A percentile compares a stretch with the other conserved stretches of the same genome.
These are phyloP conservation scores for Ormyrus rosae DNA, from an alignment of 2,888 invertebrate genomes.

Conservation along the genomic window DNA sequence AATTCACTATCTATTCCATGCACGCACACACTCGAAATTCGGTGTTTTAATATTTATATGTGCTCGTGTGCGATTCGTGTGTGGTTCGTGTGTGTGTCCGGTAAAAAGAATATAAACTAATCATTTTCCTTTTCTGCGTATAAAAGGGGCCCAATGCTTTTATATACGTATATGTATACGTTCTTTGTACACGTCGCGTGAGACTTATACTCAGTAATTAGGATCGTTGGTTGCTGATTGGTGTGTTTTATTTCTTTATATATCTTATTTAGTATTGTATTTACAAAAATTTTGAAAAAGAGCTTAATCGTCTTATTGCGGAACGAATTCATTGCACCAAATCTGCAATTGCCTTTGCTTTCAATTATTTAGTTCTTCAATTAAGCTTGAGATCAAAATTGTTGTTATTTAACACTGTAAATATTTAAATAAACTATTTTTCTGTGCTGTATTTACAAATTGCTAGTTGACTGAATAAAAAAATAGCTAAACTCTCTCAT, in stretches of 20 bases:
- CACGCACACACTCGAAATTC: not conserved
- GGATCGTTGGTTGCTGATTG: conserved; percentile 11
- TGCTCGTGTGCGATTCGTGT: conserved; percentile 6
- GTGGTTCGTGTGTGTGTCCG: not conserved
- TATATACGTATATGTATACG: conserved; percentile 3
- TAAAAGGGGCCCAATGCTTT: conserved; percentile 15
- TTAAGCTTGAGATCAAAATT: not conserved
- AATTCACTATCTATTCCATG: too few relatives aligned
- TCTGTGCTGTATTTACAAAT: not conserved
- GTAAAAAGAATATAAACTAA: not conserved
- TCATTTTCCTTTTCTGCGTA: not conserved
- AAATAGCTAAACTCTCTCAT: too few relatives aligned
- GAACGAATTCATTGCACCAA: too few relatives aligned
- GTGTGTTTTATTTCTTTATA: not conserved
- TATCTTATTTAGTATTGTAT: not conserved
- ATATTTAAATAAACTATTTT: conserved; percentile 25
- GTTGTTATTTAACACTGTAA: conserved; percentile 29
- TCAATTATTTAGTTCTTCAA: not conserved
- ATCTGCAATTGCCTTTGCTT: not conserved
- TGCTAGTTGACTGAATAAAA: too few relatives aligned
- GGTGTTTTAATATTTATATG: not conserved
- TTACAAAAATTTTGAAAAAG: not conserved
- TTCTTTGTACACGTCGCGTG: conserved; percentile 7
- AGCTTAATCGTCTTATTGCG: too few relatives aligned
- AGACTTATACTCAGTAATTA: conserved; percentile 11